phyloP scores from a whole-genome alignment of 35 echinoderm and acorn worm species.

The Apostichopus japonicus region DNA sequence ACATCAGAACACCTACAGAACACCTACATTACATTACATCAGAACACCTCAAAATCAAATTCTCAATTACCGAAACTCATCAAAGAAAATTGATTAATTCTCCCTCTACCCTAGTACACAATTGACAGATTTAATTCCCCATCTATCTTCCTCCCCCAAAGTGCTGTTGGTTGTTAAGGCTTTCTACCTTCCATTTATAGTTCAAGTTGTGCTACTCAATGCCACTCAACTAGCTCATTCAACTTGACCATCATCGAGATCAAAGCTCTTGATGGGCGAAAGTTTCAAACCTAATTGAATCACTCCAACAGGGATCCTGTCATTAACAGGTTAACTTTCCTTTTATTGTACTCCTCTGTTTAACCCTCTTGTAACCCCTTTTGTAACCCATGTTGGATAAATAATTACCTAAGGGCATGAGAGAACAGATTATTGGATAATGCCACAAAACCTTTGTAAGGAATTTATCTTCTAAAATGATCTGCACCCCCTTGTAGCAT shows the following conservation, averaged over 20 bases:
- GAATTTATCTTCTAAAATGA: not conserved
- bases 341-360: not conserved
- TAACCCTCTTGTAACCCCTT: not conserved
- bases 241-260: not conserved
- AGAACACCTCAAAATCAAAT: too few relatives aligned
- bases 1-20: too few relatives aligned
- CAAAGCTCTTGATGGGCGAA: not conserved
- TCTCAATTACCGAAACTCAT: too few relatives aligned
- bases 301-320: not conserved
- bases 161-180: too few relatives aligned
- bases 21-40: too few relatives aligned
- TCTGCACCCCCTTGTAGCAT: not conserved
- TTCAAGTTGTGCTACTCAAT: not conserved
- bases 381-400: not conserved
- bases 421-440: constrained; percentile 4
- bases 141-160: too few relatives aligned
- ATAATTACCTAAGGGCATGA: not conserved
- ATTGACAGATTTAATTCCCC: too few relatives aligned
- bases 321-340: not conserved
- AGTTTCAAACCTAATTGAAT: not conserved
- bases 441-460: not conserved
- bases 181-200: not conserved
- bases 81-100: too few relatives aligned
- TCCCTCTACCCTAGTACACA: too few relatives aligned
- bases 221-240: not conserved